Conservation (phyloP, 1,140 invertebrate species). For the Steinernema khuongi region DNA sequence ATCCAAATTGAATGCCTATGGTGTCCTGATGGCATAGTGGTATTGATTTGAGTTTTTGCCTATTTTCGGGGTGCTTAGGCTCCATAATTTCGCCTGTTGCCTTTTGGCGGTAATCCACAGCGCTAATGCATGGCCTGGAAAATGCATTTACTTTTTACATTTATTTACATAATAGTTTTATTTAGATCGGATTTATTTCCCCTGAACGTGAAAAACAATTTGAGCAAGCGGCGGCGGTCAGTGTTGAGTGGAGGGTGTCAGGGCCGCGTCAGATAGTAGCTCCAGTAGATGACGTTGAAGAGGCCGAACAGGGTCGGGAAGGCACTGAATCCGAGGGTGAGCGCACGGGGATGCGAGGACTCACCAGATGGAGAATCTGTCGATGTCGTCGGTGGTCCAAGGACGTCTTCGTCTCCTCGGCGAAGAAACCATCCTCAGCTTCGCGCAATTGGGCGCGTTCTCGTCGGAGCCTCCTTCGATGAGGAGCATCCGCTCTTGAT, state of each 20-base stretch:
- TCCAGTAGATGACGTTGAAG: conserved; percentile 50
- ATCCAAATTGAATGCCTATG: too few species aligned
- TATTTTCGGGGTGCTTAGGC: too few species aligned
- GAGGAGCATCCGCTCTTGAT: conserved; percentile 25
- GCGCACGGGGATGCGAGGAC: too few species aligned
- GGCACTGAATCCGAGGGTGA: too few species aligned
- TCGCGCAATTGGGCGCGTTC: background rate
- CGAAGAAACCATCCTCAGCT: conserved; percentile 3
- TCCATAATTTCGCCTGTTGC: too few species aligned
- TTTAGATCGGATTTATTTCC: background rate
- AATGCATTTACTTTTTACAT: too few species aligned
- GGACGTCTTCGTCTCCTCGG: background rate
- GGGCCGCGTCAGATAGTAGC: conserved; percentile 39
- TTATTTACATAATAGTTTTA: too few species aligned
- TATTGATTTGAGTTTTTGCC: too few species aligned
- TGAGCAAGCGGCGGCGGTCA: background rate
- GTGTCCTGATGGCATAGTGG: too few species aligned
- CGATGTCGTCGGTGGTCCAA: conserved; percentile 46
- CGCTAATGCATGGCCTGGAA: too few species aligned
- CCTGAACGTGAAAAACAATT: background rate
- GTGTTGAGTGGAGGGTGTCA: conserved; percentile 1
- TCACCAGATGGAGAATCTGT: conserved; percentile 42
- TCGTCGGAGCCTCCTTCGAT: conserved; percentile 27
- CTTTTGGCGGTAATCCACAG: too few species aligned
- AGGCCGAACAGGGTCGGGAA: conserved; percentile 46